Evolutionary conservation across 2,113 vertebrate species (phyloP).

Genomic region (Mesoclemmys tuberculata): DNA sequence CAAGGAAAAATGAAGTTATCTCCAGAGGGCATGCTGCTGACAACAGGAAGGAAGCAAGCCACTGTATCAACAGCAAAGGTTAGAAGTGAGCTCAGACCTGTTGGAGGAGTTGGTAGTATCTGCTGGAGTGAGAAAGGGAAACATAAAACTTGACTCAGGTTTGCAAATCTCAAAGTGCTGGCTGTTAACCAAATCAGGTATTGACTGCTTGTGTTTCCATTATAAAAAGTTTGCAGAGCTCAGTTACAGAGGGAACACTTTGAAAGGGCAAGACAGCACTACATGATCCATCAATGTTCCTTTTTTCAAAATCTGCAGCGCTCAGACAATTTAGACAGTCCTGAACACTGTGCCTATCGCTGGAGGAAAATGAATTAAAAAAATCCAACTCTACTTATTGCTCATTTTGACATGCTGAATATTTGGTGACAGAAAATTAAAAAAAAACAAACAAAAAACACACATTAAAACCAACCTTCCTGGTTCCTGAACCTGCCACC

Average conservation of each 20-base stretch:
- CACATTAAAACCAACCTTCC: neutral
- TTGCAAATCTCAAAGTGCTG: neutral
- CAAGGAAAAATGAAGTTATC: neutral
- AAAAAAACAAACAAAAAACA: neutral
- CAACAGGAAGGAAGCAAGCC: neutral
- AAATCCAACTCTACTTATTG: neutral
- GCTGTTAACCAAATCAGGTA: neutral
- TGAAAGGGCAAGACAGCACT: accelerated
- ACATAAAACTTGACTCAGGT: neutral
- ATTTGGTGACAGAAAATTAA: neutral
- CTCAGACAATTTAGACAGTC: neutral
- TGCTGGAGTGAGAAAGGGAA: neutral
- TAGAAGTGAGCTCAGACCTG: neutral
- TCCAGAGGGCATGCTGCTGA: neutral
- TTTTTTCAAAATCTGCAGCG: neutral
- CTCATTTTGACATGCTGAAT: neutral
- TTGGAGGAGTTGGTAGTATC: neutral
- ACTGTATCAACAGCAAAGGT: neutral
- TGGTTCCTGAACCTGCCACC: neutral
- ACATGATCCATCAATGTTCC: neutral
- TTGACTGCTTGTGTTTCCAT: accelerated
- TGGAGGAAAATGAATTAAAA: neutral
- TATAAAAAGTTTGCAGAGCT: accelerated
- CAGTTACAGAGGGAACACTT: neutral
- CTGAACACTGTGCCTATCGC: neutral